Conservation (phyloP, 1,140 invertebrate genomes). For the Nomia melanderi region DNA sequence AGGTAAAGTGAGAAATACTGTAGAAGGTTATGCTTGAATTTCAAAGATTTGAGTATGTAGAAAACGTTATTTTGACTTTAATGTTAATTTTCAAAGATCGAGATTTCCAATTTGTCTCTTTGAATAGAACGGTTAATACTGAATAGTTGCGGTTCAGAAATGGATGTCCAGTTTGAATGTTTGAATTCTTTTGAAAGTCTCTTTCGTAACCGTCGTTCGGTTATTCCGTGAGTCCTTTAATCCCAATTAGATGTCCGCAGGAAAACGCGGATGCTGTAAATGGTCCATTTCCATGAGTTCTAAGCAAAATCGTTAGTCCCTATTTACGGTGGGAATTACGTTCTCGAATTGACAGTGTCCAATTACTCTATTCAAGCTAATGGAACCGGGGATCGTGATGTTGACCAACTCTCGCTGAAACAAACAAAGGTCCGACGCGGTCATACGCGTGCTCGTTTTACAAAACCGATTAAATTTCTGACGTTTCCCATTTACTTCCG, state of each 20-base stretch:
- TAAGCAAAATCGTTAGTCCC: slow-evolving; percentile 19
- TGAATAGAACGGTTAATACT: no score
- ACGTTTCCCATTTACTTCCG: background rate
- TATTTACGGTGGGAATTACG: slow-evolving; percentile 21
- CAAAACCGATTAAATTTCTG: slow-evolving; percentile 9
- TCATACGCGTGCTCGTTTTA: background rate
- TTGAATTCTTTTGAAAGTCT: background rate
- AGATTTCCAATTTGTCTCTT: no score
- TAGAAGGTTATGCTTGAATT: no score
- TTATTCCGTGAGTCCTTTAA: background rate
- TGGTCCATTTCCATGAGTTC: slow-evolving; percentile 25
- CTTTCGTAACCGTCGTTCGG: background rate
- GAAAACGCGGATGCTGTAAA: background rate
- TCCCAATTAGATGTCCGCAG: background rate
- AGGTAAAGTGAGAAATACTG: no score
- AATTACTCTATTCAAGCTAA: slow-evolving; percentile 35
- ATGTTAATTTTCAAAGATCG: no score
- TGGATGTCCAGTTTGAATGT: no score
- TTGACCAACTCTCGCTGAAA: slow-evolving; percentile 25
- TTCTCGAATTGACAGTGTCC: slow-evolving; percentile 30
- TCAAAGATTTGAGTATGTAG: no score
- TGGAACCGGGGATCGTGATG: slow-evolving; percentile 18
- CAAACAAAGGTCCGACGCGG: slow-evolving; percentile 12
- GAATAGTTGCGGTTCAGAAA: no score
- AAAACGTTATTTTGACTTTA: no score